These are phyloP conservation scores for Corvus hawaiiensis DNA, from an alignment of 2,113 vertebrate genomes.

Conservation along the genomic window DNA sequence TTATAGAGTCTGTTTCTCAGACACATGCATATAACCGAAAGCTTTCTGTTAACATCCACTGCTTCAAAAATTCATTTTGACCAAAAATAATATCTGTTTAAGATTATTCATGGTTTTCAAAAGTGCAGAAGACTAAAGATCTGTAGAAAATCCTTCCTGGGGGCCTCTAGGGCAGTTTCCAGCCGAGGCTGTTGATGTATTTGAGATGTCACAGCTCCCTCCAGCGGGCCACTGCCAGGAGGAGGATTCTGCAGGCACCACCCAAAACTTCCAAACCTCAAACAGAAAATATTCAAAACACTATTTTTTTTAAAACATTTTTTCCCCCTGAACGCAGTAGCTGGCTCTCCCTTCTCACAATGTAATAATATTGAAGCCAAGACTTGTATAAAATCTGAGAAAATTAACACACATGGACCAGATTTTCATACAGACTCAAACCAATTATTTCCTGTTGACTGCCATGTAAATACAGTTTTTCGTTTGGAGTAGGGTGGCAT, in stretches of 20 bases:
- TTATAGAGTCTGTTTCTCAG: not conserved
- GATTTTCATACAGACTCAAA: not conserved
- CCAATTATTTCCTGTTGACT: not conserved
- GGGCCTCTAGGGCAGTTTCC: not conserved
- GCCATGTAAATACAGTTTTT: not conserved
- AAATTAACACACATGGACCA: not conserved
- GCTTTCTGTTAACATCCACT: not conserved
- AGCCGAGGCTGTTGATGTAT: not conserved
- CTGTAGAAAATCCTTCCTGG: not conserved
- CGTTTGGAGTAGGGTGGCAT: rapidly evolving
- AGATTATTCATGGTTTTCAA: not conserved
- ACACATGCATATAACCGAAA: rapidly evolving
- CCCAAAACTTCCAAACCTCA: not conserved
- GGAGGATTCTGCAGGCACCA: not conserved
- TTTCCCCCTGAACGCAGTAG: not conserved
- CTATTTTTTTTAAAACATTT: not conserved
- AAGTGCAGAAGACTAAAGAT: not conserved
- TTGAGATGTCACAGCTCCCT: slow-evolving; percentile 54
- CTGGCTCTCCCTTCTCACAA: not conserved
- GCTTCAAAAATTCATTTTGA: not conserved
- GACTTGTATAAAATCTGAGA: not conserved
- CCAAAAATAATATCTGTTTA: not conserved
- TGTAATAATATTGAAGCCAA: not conserved
- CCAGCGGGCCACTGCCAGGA: not conserved
- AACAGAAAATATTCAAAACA: not conserved